These are phyloP conservation scores for Drosophila austrosaltans DNA, from an alignment of 2,888 invertebrate genomes.

Conservation along the genomic window DNA sequence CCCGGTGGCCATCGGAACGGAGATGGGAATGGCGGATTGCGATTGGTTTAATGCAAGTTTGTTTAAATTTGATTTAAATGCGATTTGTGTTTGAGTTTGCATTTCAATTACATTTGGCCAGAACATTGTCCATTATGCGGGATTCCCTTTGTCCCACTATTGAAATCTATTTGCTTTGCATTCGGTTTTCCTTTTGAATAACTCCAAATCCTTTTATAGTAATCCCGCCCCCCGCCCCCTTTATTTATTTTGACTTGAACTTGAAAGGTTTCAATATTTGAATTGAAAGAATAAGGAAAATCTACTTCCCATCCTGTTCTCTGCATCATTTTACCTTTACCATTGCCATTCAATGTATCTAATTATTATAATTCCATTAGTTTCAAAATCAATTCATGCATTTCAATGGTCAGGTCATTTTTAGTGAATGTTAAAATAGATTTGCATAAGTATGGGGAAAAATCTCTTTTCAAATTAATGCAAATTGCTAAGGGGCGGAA, in stretches of 20 bases:
- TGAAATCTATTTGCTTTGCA: conserved; percentile 27
- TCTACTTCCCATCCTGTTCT: conserved; percentile 5
- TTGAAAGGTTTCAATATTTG: conserved; percentile 37
- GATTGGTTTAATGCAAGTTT: conserved; percentile 14
- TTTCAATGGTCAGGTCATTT: conserved; percentile 2
- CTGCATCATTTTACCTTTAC: background rate
- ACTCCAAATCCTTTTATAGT: conserved; percentile 9
- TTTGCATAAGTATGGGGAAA: conserved; percentile 33
- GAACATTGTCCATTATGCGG: conserved; percentile 35
- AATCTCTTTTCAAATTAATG: conserved; percentile 22
- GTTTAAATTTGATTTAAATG: conserved; percentile 1
- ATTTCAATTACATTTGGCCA: conserved; percentile 46
- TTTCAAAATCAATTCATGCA: conserved; percentile 26
- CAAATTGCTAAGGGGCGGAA: conserved; percentile 22
- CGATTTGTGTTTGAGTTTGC: conserved; percentile 18
- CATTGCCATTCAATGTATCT: background rate
- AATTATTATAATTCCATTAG: conserved; percentile 32
- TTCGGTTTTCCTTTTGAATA: conserved; percentile 17
- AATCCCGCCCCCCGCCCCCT: background rate
- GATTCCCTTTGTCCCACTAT: conserved; percentile 14
- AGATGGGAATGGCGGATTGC: conserved; percentile 13
- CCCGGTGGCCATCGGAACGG: background rate
- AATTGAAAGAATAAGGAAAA: background rate
- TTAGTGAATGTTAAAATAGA: conserved; percentile 11
- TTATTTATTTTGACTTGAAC: conserved; percentile 10